Percentiles rank a stretch among this genome's conserved stretches.
Conservation (phyloP, 2,113 vertebrate species). For the Laterallus jamaicensis region DNA sequence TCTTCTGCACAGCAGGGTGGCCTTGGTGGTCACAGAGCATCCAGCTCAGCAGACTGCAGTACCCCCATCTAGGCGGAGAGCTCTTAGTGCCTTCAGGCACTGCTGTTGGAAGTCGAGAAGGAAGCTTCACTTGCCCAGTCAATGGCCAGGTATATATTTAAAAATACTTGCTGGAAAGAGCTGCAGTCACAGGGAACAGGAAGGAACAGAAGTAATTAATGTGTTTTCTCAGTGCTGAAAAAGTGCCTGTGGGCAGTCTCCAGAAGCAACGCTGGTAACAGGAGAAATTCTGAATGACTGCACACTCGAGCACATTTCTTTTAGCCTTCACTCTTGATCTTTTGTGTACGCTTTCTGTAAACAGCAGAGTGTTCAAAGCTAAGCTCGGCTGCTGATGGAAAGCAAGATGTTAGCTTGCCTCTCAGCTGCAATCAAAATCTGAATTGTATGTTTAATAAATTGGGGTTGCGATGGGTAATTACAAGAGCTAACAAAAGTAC, state of each 20-base stretch:
- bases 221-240: not conserved
- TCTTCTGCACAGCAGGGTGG: not conserved
- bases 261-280: not conserved
- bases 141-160: not conserved
- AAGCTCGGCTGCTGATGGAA: constrained; percentile 3
- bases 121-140: not conserved
- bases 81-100: not conserved
- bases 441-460: constrained; percentile 50
- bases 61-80: fast-evolving
- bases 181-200: not conserved
- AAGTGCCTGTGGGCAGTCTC: not conserved
- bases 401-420: not conserved
- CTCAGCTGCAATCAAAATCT: constrained; percentile 37
- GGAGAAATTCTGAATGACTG: not conserved
- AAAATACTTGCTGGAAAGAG: not conserved
- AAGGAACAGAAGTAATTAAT: not conserved
- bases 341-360: constrained; percentile 1
- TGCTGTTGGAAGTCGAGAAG: not conserved
- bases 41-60: not conserved
- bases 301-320: not conserved
- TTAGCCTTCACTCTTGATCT: not conserved
- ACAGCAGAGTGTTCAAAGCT: constrained; percentile 17
- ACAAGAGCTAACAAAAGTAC: constrained; percentile 35
- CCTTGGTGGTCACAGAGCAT: not conserved
- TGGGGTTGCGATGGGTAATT: constrained; percentile 10